A percentile compares a stretch with the other conserved stretches of the same genome.
Conservation (phyloP, 2,797 vertebrate genomes). For the Eulemur coronatus region DNA sequence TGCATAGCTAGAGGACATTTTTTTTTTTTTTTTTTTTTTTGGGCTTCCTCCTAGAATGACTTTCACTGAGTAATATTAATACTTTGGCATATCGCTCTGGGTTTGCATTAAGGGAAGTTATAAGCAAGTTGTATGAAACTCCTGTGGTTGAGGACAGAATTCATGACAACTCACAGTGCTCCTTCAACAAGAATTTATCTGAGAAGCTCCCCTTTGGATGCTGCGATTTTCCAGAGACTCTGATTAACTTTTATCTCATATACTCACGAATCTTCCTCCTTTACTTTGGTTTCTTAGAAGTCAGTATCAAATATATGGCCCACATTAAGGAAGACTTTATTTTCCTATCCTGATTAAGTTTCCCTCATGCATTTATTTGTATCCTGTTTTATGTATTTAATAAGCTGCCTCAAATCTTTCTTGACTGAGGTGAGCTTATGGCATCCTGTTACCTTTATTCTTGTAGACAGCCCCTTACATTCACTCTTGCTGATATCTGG, state of each 20-base stretch:
- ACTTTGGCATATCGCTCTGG: neutral
- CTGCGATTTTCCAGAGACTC: neutral
- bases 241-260: neutral
- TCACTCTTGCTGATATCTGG: neutral
- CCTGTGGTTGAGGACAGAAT: neutral
- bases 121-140: neutral
- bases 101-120: neutral
- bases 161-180: neutral
- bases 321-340: neutral
- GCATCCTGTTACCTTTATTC: neutral
- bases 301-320: neutral
- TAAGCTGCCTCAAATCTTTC: constrained; percentile 31
- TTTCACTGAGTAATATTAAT: neutral
- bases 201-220: neutral
- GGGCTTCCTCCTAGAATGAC: neutral
- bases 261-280: neutral
- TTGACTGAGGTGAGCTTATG: constrained; percentile 6
- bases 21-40: neutral
- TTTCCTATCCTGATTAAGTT: neutral
- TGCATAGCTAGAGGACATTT: neutral
- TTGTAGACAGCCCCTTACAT: neutral
- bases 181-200: neutral
- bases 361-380: constrained; percentile 24
- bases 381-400: neutral
- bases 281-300: constrained; percentile 4